A percentile compares a stretch with the other conserved stretches of the same genome.
phyloP scores from a whole-genome alignment of 2,888 invertebrate species.

The Mallateleia sp. region DNA sequence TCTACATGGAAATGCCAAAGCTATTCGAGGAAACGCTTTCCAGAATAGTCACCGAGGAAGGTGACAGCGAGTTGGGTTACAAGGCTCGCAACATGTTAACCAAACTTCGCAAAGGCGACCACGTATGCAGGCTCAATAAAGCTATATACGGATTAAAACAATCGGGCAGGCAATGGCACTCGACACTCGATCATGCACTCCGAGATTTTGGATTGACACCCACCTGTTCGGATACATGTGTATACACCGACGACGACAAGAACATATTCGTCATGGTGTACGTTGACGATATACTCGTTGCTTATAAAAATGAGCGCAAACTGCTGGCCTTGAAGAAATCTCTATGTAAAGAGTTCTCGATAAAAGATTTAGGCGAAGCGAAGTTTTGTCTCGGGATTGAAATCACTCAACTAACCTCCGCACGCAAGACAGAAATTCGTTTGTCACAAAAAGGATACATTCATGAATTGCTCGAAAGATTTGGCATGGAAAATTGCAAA shows the following conservation, averaged over 20 bases:
- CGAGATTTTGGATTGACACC: neutral
- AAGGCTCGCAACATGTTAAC: conserved; percentile 29
- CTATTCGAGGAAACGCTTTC: neutral
- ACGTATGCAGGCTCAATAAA: neutral
- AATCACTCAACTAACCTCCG: conserved; percentile 56
- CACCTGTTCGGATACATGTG: conserved; percentile 30
- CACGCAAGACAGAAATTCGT: neutral
- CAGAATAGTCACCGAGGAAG: neutral
- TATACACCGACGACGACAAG: conserved; percentile 12
- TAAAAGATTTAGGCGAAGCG: conserved; percentile 77
- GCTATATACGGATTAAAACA: neutral
- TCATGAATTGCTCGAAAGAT: conserved; percentile 60
- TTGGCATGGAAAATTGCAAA: conserved; percentile 71
- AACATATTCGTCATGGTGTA: conserved; percentile 40
- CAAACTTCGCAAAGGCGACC: neutral
- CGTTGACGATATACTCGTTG: conserved; percentile 53
- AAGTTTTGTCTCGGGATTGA: conserved; percentile 80
- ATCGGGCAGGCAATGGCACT: conserved; percentile 12
- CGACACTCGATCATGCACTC: neutral
- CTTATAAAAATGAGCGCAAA: neutral
- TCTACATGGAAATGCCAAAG: neutral
- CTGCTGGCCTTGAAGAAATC: neutral
- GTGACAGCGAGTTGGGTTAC: neutral
- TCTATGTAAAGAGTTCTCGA: conserved; percentile 62
- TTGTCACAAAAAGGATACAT: conserved; percentile 57